Percentiles rank a stretch among this genome's conserved stretches.
These are phyloP conservation scores for Keiferia lycopersicella DNA, from an alignment of 2,888 invertebrate genomes.

Conservation along the genomic window DNA sequence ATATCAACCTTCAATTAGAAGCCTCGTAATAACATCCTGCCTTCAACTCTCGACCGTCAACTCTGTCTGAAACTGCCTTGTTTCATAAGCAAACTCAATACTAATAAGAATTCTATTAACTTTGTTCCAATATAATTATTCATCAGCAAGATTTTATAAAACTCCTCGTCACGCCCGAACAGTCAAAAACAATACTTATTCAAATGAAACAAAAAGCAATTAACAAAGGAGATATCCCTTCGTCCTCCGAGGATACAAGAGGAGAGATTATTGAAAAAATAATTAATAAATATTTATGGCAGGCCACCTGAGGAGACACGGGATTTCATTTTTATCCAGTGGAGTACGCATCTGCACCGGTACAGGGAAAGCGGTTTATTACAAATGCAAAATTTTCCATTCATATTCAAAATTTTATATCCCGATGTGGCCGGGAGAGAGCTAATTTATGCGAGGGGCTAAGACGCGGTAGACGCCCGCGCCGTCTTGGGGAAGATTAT, in stretches of 20 bases:
- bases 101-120: conserved; percentile 64
- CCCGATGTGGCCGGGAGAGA: conserved; percentile 84
- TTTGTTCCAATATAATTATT: conserved; percentile 67
- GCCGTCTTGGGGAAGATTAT: conserved; percentile 78
- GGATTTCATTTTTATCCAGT: conserved; percentile 74
- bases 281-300: conserved; percentile 82
- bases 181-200: conserved; percentile 82
- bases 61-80: conserved; percentile 26
- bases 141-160: conserved; percentile 73
- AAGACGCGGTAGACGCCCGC: conserved; percentile 56
- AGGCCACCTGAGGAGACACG: conserved; percentile 71
- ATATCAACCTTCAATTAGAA: neutral
- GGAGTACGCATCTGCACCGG: conserved; percentile 73
- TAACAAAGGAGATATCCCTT: conserved; percentile 78
- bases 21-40: neutral
- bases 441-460: conserved; percentile 88
- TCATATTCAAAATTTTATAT: conserved; percentile 96
- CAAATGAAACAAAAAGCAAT: conserved; percentile 82
- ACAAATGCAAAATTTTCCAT: conserved; percentile 93
- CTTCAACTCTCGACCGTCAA: neutral
- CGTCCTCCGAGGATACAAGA: conserved; percentile 71
- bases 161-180: conserved; percentile 68
- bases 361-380: conserved; percentile 86
- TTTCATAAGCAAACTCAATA: conserved; percentile 30
- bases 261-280: conserved; percentile 81